Conservation (phyloP, 1,140 invertebrate genomes). For the Caerostris darwini region DNA sequence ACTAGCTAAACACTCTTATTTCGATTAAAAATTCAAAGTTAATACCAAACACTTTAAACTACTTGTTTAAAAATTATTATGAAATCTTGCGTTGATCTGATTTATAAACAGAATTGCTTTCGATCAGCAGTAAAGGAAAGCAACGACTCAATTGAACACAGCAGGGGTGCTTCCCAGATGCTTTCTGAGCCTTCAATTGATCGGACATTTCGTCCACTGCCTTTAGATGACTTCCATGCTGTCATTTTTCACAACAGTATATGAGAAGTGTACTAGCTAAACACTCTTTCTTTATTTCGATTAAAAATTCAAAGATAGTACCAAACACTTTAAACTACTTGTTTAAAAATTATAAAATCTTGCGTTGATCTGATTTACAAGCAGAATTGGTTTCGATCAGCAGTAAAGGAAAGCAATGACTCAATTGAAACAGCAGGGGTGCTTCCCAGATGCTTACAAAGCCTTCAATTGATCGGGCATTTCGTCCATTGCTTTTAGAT, state of each 20-base stretch:
- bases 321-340: background rate
- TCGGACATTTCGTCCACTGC: constrained; percentile 17
- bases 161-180: background rate
- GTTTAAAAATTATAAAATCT: background rate
- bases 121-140: too few relatives aligned
- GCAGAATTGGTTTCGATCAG: background rate
- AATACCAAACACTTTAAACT: too few relatives aligned
- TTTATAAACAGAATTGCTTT: too few relatives aligned
- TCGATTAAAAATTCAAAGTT: too few relatives aligned
- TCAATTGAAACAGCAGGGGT: background rate
- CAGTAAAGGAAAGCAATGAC: background rate
- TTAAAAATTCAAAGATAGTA: too few relatives aligned
- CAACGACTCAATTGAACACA: background rate
- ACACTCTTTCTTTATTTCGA: too few relatives aligned
- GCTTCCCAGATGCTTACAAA: background rate
- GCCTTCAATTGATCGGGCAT: constrained; percentile 24
- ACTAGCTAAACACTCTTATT: background rate
- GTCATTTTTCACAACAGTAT: constrained; percentile 59
- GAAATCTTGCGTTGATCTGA: too few relatives aligned
- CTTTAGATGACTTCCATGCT: constrained; percentile 56
- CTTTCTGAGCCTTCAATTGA: constrained; percentile 13
- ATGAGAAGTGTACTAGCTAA: background rate
- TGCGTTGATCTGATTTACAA: background rate
- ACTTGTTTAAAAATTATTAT: too few relatives aligned
- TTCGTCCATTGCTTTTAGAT: constrained; percentile 63